These are phyloP conservation scores for Lordiphosa andalusiaca DNA, from an alignment of 2,888 invertebrate species.

Conservation along the genomic window DNA sequence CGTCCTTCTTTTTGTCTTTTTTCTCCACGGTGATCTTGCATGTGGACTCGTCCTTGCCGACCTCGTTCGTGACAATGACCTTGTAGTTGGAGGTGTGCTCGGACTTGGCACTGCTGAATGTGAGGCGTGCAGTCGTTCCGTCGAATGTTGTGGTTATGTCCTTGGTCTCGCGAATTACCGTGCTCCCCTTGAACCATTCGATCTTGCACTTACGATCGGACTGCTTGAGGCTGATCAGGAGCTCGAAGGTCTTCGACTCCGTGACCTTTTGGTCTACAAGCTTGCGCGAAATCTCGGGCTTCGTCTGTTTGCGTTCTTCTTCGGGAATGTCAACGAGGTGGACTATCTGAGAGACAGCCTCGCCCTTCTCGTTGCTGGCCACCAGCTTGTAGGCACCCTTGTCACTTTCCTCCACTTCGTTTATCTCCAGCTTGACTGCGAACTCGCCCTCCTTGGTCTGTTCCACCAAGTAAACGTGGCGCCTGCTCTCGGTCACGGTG, in stretches of 20 bases:
- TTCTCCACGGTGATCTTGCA: conserved; percentile 91
- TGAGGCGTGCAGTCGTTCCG: conserved; percentile 89
- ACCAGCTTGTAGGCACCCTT: conserved; percentile 94
- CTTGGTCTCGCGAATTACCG: conserved; percentile 88
- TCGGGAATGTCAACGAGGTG: conserved; percentile 92
- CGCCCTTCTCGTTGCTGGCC: conserved; percentile 95
- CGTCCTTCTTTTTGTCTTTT: conserved; percentile 82
- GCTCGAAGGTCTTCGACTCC: conserved; percentile 89
- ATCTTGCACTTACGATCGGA: conserved; percentile 90
- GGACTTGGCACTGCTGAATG: conserved; percentile 88
- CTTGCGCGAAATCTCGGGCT: conserved; percentile 89
- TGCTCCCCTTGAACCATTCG: conserved; percentile 92
- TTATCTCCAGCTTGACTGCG: conserved; percentile 93
- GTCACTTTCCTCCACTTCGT: conserved; percentile 89
- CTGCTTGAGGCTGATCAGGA: conserved; percentile 87
- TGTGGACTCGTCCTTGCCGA: conserved; percentile 92
- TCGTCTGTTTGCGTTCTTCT: conserved; percentile 87
- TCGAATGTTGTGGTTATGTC: conserved; percentile 91
- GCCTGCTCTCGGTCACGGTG: conserved; percentile 85
- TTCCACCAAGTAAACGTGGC: conserved; percentile 77
- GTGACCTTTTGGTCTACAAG: conserved; percentile 87
- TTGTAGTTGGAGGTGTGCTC: conserved; percentile 91
- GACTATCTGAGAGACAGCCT: conserved; percentile 93
- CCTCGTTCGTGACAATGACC: conserved; percentile 93
- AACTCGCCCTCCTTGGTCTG: conserved; percentile 88